A percentile compares a stretch with the other conserved stretches of the same genome.
phyloP scores from a whole-genome alignment of 2,888 invertebrate genomes.

The Erpobdella octoculata region DNA sequence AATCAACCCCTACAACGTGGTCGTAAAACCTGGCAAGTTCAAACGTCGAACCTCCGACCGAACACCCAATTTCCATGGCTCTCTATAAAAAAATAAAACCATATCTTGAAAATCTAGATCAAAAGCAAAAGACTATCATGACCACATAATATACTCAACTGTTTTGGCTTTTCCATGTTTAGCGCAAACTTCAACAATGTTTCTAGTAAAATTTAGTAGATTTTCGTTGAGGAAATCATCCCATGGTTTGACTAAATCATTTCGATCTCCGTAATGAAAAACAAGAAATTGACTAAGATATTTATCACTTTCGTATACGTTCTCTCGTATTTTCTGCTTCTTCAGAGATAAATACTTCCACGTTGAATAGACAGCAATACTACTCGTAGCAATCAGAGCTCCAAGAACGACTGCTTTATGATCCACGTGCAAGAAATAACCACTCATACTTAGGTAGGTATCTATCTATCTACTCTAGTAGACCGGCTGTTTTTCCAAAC shows the following conservation, averaged over 20 bases:
- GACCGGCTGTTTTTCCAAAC: too few relatives aligned
- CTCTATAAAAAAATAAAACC: slow-evolving; percentile 37
- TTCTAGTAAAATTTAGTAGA: slow-evolving; percentile 44
- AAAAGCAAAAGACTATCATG: neutral
- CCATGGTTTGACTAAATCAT: slow-evolving; percentile 44
- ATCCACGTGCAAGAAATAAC: slow-evolving; percentile 26
- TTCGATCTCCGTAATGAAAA: slow-evolving; percentile 46
- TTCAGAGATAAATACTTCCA: slow-evolving; percentile 27
- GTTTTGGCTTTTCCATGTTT: slow-evolving; percentile 42
- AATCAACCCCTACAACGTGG: slow-evolving; percentile 49
- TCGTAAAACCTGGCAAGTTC: slow-evolving; percentile 45
- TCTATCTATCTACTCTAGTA: too few relatives aligned
- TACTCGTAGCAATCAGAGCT: slow-evolving; percentile 27
- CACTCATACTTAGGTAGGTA: too few relatives aligned
- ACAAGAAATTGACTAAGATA: slow-evolving; percentile 46
- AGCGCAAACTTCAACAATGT: slow-evolving; percentile 47
- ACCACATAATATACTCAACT: slow-evolving; percentile 15
- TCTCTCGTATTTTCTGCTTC: slow-evolving; percentile 26
- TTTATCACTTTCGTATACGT: slow-evolving; percentile 44
- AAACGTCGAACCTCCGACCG: slow-evolving; percentile 50
- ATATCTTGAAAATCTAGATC: too few relatives aligned
- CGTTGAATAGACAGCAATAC: slow-evolving; percentile 30
- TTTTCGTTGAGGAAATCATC: slow-evolving; percentile 34
- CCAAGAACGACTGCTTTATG: slow-evolving; percentile 27
- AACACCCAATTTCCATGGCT: slow-evolving; percentile 50